phyloP scores from a whole-genome alignment of 2,888 invertebrate genomes.

The Chromoteleia sp. region DNA sequence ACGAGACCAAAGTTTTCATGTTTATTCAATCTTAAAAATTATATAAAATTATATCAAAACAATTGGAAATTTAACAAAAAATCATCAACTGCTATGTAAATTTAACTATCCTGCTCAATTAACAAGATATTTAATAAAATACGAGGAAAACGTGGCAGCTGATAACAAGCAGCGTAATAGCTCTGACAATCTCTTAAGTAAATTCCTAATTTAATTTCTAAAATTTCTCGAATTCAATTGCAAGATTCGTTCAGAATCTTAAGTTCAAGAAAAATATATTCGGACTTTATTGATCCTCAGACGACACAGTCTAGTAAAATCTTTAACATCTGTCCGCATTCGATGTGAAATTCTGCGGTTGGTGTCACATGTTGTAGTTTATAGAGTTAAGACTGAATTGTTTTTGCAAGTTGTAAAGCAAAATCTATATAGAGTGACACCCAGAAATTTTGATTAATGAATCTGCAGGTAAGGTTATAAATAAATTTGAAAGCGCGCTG shows the following conservation, averaged over 20 bases:
- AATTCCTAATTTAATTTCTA: no score
- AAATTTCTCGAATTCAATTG: no score
- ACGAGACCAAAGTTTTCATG: no score
- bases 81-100: no score
- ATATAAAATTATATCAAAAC: no score
- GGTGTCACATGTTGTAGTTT: constrained; percentile 28
- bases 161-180: no score
- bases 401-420: constrained; percentile 16
- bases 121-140: no score
- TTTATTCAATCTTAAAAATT: no score
- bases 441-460: constrained; percentile 21
- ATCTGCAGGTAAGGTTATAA: constrained; percentile 2
- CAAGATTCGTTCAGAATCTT: neutral
- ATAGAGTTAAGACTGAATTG: constrained; percentile 25
- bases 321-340: neutral
- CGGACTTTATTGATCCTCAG: neutral
- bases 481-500: neutral
- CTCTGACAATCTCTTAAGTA: no score
- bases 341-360: constrained; percentile 22
- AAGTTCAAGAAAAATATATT: neutral
- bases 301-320: neutral
- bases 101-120: no score
- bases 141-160: no score
- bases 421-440: constrained; percentile 22
- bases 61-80: no score